phyloP scores from a whole-genome alignment of 2,113 vertebrate species.

The Petrocephalus microphthalmus region DNA sequence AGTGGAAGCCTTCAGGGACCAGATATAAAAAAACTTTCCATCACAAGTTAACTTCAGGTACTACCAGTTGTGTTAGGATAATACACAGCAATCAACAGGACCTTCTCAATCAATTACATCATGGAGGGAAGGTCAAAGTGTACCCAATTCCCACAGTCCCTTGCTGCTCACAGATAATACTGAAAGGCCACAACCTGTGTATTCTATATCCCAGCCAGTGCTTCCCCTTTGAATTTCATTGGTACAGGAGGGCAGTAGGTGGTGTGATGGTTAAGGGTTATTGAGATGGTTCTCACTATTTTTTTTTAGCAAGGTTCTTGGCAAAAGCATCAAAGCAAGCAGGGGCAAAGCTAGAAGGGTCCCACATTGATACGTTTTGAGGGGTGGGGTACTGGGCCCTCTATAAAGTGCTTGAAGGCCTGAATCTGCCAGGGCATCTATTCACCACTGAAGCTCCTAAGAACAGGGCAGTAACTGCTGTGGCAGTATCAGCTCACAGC shows the following conservation, averaged over 20 bases:
- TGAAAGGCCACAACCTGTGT: not conserved
- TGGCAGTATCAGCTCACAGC: not conserved
- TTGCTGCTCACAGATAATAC: not conserved
- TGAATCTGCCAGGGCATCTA: not conserved
- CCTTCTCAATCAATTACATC: conserved; percentile 5
- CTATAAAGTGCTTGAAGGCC: not conserved
- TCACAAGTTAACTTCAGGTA: not conserved
- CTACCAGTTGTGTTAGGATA: not conserved
- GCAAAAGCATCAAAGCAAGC: not conserved
- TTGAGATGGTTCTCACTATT: not conserved
- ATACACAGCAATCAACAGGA: not conserved
- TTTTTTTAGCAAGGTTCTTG: not conserved
- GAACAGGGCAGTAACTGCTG: not conserved
- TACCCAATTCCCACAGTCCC: not conserved
- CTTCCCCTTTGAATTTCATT: not conserved
- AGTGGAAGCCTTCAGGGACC: not conserved
- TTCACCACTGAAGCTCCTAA: not conserved
- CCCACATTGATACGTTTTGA: not conserved
- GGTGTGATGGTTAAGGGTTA: not conserved
- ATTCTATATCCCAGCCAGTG: not conserved
- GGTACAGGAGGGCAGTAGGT: not conserved
- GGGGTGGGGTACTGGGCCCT: not conserved
- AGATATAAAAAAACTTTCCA: not conserved
- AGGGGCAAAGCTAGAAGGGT: not conserved
- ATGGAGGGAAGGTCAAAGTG: not conserved